Conservation (phyloP, 92 coral and sea anemone genomes). For the Heliopora coerulea region DNA sequence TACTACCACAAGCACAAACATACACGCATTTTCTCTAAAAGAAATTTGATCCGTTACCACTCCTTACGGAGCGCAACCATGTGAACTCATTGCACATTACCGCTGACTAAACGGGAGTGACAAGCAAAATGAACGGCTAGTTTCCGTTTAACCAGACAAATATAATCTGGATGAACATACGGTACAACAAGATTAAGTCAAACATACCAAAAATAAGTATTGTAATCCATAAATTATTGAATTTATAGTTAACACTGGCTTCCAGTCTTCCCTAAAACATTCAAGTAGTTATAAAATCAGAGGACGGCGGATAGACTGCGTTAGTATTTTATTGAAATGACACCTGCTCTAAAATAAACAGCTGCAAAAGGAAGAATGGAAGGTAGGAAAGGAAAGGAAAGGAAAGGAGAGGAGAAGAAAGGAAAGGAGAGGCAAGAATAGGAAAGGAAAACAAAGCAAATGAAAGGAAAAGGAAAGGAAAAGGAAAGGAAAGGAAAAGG, state of each 20-base stretch:
- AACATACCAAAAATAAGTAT: slow-evolving; percentile 86
- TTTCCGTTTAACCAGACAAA: neutral
- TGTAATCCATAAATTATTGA: slow-evolving; percentile 97
- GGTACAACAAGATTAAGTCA: neutral
- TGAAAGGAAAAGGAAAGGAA: slow-evolving; percentile 54
- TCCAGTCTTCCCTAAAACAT: slow-evolving; percentile 92
- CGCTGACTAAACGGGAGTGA: too few species aligned
- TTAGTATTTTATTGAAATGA: too few species aligned
- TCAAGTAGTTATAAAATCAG: too few species aligned
- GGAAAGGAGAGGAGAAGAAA: neutral
- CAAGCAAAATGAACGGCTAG: neutral
- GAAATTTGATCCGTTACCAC: too few species aligned
- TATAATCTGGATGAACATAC: too few species aligned
- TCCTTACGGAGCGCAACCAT: too few species aligned
- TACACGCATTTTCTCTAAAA: too few species aligned
- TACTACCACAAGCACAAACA: too few species aligned
- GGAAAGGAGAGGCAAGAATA: neutral
- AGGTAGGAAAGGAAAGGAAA: neutral
- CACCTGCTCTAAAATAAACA: too few species aligned
- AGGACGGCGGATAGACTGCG: too few species aligned
- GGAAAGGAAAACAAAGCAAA: slow-evolving; percentile 34
- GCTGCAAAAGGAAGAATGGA: neutral
- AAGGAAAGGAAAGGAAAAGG: slow-evolving; percentile 43
- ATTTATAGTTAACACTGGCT: slow-evolving; percentile 97
- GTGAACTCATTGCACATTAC: too few species aligned